Percentiles rank a stretch among this genome's conserved stretches.
Evolutionary conservation across 2,113 vertebrate species (phyloP).

Genomic region (Eurystomus gularis): DNA sequence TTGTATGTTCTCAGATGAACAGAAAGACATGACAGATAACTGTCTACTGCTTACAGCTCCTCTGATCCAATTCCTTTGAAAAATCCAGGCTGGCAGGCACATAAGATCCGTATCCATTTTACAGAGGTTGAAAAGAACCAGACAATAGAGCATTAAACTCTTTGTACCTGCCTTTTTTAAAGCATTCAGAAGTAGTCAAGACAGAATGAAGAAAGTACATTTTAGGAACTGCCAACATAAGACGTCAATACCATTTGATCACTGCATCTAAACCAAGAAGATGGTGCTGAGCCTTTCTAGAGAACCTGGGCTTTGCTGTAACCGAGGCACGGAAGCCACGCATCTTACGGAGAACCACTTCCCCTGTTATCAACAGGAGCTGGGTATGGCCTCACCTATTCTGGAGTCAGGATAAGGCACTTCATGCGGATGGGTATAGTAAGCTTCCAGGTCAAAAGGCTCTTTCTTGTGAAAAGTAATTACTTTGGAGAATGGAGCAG

Average conservation of each 20-base stretch:
- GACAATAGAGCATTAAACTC: background rate
- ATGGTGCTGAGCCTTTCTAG: background rate
- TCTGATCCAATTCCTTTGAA: background rate
- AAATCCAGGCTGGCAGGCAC: background rate
- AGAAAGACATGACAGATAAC: background rate
- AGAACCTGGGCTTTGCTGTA: background rate
- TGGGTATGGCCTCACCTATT: constrained; percentile 83
- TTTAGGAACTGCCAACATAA: background rate
- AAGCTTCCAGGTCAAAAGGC: constrained; percentile 92
- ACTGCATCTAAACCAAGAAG: background rate
- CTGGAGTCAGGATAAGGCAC: constrained; percentile 90
- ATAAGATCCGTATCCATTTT: background rate
- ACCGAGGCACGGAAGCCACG: fast-evolving
- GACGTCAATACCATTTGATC: background rate
- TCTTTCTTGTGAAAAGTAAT: constrained; percentile 98
- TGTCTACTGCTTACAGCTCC: background rate
- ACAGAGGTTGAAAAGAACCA: background rate
- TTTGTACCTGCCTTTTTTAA: background rate
- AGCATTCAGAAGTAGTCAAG: background rate
- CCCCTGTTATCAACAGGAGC: background rate
- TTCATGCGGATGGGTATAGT: constrained; percentile 88
- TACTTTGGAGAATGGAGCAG: constrained; percentile 94
- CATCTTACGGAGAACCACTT: background rate
- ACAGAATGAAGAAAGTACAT: background rate
- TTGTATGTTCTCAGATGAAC: background rate